Evolutionary conservation across 1,140 invertebrate genomes (phyloP).

Genomic region (Holcopasites calliopsidis): DNA sequence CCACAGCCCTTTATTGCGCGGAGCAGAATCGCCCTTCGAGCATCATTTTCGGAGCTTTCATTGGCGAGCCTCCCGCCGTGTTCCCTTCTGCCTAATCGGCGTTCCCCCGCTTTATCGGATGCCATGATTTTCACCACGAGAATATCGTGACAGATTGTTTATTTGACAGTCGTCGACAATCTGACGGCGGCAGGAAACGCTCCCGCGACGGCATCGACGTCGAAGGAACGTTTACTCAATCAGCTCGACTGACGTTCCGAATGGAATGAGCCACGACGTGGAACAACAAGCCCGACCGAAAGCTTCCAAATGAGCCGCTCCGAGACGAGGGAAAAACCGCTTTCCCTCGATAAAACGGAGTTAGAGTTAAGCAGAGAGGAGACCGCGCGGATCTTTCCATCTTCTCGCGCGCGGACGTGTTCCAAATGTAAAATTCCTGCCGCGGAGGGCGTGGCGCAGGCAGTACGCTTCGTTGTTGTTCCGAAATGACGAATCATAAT

Average conservation of each 20-base stretch:
- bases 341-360: background rate
- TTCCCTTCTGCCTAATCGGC: background rate
- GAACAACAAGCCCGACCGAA: constrained; percentile 42
- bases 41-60: constrained; percentile 37
- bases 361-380: background rate
- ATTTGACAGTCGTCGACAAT: constrained; percentile 70
- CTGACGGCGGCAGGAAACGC: constrained; percentile 68
- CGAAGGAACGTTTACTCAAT: constrained; percentile 63
- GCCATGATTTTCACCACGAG: constrained; percentile 9
- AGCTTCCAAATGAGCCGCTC: constrained; percentile 30
- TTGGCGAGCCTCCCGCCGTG: constrained; percentile 3
- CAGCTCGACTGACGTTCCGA: constrained; percentile 57
- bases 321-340: constrained; percentile 20
- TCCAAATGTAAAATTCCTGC: constrained; percentile 76
- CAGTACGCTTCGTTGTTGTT: constrained; percentile 75
- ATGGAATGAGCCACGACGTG: constrained; percentile 49
- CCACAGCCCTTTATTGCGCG: constrained; percentile 52
- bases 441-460: constrained; percentile 72
- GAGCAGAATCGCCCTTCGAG: constrained; percentile 38
- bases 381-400: constrained; percentile 40
- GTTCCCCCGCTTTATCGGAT: background rate
- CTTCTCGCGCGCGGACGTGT: constrained; percentile 62
- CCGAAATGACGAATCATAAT: constrained; percentile 80
- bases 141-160: constrained; percentile 68
- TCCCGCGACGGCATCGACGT: constrained; percentile 60